Percentiles rank a stretch among this genome's conserved stretches.
phyloP scores from a whole-genome alignment of 1,140 invertebrate genomes.

The Drosophila pachea region DNA sequence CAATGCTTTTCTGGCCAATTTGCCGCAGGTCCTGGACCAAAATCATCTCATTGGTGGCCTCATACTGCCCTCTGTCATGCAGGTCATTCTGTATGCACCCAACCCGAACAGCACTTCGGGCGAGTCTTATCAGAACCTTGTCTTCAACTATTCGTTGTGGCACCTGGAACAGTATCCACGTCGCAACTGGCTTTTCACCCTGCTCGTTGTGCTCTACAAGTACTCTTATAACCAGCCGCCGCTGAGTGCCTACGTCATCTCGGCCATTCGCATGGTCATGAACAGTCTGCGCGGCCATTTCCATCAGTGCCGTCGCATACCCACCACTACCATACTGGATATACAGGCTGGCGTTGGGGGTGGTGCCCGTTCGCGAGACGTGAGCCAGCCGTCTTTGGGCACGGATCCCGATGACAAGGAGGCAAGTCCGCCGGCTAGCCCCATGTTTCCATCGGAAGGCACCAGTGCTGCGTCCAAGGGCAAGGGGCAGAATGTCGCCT shows the following conservation, averaged over 20 bases:
- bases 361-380: conserved; percentile 86
- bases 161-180: conserved; percentile 90
- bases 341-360: conserved; percentile 82
- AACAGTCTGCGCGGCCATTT: conserved; percentile 95
- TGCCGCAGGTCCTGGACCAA: conserved; percentile 95
- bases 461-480: conserved; percentile 76
- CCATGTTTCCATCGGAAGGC: conserved; percentile 78
- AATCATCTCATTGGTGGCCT: conserved; percentile 94
- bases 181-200: conserved; percentile 93
- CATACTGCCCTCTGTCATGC: conserved; percentile 90
- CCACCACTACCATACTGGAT: conserved; percentile 83
- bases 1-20: conserved; percentile 95
- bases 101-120: conserved; percentile 81
- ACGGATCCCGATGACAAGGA: conserved; percentile 81
- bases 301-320: conserved; percentile 90
- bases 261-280: conserved; percentile 93
- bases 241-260: conserved; percentile 88
- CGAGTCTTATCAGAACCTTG: conserved; percentile 74
- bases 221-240: conserved; percentile 94
- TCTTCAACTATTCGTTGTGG: conserved; percentile 89
- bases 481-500: conserved; percentile 75
- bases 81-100: conserved; percentile 93
- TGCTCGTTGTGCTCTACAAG: conserved; percentile 98
- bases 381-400: conserved; percentile 87
- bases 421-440: conserved; percentile 74